These are phyloP conservation scores for Mechanitis messenoides DNA, from an alignment of 2,888 invertebrate species.

Conservation along the genomic window DNA sequence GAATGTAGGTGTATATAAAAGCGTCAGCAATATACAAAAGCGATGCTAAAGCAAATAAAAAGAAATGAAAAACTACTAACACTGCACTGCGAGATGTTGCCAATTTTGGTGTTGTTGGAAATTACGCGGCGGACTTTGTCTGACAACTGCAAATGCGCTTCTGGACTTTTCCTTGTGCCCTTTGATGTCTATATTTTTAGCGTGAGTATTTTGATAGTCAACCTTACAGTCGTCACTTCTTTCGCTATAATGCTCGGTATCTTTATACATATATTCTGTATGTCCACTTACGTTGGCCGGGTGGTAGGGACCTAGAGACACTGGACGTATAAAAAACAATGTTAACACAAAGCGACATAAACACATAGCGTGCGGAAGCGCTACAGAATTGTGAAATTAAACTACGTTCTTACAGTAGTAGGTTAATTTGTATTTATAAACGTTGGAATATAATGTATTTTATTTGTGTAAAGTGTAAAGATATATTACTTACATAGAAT, in stretches of 20 bases:
- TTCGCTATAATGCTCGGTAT: slow-evolving; percentile 71
- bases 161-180: slow-evolving; percentile 70
- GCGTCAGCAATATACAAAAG: slow-evolving; percentile 13
- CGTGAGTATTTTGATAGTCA: slow-evolving; percentile 71
- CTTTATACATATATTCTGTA: slow-evolving; percentile 65
- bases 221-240: slow-evolving; percentile 66
- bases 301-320: slow-evolving; percentile 72
- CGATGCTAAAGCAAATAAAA: slow-evolving; percentile 33
- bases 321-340: slow-evolving; percentile 62
- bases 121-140: slow-evolving; percentile 76
- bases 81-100: slow-evolving; percentile 80
- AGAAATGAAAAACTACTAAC: slow-evolving; percentile 72
- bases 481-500: too few relatives aligned
- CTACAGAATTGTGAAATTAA: slow-evolving; percentile 42
- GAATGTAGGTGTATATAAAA: neutral
- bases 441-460: too few relatives aligned
- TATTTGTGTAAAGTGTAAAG: too few relatives aligned
- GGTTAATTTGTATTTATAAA: slow-evolving; percentile 7
- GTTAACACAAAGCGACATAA: slow-evolving; percentile 73
- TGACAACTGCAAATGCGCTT: slow-evolving; percentile 79
- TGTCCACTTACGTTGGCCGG: slow-evolving; percentile 70
- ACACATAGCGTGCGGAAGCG: slow-evolving; percentile 53
- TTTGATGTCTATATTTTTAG: slow-evolving; percentile 70
- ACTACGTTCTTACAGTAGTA: slow-evolving; percentile 32
- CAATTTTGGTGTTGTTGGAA: slow-evolving; percentile 68